phyloP scores from a whole-genome alignment of 1,140 invertebrate genomes.

The Frieseomelitta varia region DNA sequence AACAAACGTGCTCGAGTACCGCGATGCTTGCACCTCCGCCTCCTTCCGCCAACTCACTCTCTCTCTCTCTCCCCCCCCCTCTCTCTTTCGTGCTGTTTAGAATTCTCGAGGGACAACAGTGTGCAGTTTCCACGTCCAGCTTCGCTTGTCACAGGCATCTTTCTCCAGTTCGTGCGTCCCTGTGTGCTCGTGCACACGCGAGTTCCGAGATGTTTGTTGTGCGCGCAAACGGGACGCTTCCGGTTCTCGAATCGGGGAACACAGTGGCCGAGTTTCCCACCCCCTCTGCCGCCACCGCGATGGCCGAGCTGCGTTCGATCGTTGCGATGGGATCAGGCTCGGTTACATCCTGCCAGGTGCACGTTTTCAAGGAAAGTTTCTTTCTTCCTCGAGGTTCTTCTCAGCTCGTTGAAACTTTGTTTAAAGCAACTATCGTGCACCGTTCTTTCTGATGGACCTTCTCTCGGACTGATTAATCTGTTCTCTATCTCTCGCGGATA shows the following conservation, averaged over 20 bases:
- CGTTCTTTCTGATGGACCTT: too few species aligned
- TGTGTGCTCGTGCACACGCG: not conserved
- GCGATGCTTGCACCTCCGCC: constrained; percentile 65
- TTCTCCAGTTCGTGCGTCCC: constrained; percentile 7
- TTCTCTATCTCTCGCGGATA: not conserved
- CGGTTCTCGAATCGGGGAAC: not conserved
- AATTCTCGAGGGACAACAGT: constrained; percentile 44
- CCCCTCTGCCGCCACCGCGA: too few species aligned
- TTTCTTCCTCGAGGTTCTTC: too few species aligned
- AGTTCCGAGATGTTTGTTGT: constrained; percentile 29
- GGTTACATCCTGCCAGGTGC: not conserved
- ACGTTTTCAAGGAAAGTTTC: not conserved
- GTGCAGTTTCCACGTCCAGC: constrained; percentile 32
- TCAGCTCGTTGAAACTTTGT: not conserved
- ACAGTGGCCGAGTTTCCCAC: not conserved
- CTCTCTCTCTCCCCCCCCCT: not conserved
- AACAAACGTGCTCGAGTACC: constrained; percentile 76
- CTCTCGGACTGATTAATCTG: not conserved
- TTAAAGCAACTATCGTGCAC: not conserved
- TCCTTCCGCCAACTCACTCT: constrained; percentile 27
- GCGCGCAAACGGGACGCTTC: not conserved
- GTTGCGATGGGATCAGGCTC: not conserved
- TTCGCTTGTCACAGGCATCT: constrained; percentile 25
- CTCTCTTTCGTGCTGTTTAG: constrained; percentile 20
- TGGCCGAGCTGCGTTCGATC: not conserved